Evolutionary conservation across 2,888 invertebrate species (phyloP), one percentile per base, ranked within the genome.

Genomic region (Hylaea fasciaria): DNA sequence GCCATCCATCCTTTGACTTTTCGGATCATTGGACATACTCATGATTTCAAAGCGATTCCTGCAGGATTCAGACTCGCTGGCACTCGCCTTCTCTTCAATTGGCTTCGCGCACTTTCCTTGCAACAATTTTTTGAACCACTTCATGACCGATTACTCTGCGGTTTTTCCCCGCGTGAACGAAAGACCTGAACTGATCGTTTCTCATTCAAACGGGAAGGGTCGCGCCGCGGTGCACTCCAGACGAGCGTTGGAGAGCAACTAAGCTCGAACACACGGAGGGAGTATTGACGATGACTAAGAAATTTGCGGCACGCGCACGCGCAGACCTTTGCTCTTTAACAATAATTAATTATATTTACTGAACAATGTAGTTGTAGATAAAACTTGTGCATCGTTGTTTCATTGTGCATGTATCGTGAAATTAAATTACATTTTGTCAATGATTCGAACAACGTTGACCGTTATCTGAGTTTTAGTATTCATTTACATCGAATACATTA

Each of bases 111-210:
- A 87, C 83, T 80, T 93, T 93, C 78, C 93, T 88, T 62, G 90
- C 89, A 89, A 94, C 93, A 91, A 93, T 90, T 86, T 94, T 94
- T 81, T 94, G 94, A 93, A 94, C 94, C 94, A 94, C 80, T 87
- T 94, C 94, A 94, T 94, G 89, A 73, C 92, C 84, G 70, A 94
- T 94, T 52, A 82, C 89, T 77, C 81, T 89, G 90, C 94, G 94
- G 93, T 94, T 94, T 80, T 88, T 92, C 66, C 94, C 94, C 91
- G 94, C 93, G 85, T 93, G 89, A 72, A 94, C 89, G 81, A 94
- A 94, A 78, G 93, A 93, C 67, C 92, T 93, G 81, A 94, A 94
- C 71, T 93, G 92, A 83, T 91, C 86, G 81, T 93, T 93, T 94
- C 93, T 93, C 94, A 94, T 94, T 91, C 89, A 91, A 84, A 87